Conservation (phyloP, 1,140 invertebrate genomes). For the Chelonus insularis region DNA sequence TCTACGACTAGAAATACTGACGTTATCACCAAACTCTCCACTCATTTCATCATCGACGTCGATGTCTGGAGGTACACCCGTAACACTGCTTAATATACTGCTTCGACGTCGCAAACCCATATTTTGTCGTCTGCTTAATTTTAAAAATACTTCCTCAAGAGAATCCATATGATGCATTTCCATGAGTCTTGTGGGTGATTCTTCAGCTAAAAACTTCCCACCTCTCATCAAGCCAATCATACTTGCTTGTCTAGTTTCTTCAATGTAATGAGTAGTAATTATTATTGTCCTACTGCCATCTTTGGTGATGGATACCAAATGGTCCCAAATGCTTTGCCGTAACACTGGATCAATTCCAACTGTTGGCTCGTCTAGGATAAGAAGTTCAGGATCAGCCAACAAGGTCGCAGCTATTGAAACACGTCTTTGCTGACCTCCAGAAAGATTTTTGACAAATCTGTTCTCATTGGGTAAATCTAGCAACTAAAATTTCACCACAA, state of each 20-base stretch:
- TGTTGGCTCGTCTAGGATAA: conserved; percentile 93
- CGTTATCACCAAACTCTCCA: conserved; percentile 83
- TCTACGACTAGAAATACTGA: conserved; percentile 72
- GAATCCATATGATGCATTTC: conserved; percentile 76
- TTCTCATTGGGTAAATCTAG: conserved; percentile 64
- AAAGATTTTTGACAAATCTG: conserved; percentile 80
- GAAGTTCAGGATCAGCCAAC: conserved; percentile 84
- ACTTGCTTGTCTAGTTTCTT: conserved; percentile 90
- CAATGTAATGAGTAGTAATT: conserved; percentile 97
- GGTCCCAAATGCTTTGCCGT: conserved; percentile 92
- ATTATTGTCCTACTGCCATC: conserved; percentile 89
- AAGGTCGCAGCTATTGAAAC: conserved; percentile 87
- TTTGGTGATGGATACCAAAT: conserved; percentile 86
- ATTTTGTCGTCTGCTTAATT: conserved; percentile 82
- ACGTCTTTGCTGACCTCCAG: conserved; percentile 87
- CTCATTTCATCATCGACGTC: conserved; percentile 78
- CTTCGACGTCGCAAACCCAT: conserved; percentile 75
- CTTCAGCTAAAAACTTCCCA: conserved; percentile 88
- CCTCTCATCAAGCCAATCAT: conserved; percentile 91
- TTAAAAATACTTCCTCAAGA: conserved; percentile 91
- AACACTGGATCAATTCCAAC: conserved; percentile 94
- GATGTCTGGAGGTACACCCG: conserved; percentile 58
- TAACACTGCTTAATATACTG: conserved; percentile 74
- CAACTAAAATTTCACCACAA: conserved; percentile 45
- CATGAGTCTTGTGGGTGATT: conserved; percentile 80